These are phyloP conservation scores for Serripes groenlandicus DNA, from an alignment of 2,888 invertebrate species.

Conservation along the genomic window DNA sequence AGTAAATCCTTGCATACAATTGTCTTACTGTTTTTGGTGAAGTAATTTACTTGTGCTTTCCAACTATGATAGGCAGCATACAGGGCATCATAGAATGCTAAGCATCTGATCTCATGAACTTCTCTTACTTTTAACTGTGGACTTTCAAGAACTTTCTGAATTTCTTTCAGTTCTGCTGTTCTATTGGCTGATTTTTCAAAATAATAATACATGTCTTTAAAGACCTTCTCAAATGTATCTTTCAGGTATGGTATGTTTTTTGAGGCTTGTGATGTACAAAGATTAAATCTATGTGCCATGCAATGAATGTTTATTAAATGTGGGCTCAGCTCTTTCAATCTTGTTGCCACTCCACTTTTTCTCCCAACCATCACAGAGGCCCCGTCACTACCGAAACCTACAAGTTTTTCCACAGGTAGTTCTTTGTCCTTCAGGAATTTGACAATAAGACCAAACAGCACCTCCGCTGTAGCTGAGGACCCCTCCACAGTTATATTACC, in stretches of 20 bases:
- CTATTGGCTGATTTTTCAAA: constrained; percentile 23
- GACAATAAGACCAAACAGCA: constrained; percentile 8
- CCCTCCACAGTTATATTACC: constrained; percentile 26
- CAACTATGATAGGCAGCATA: constrained; percentile 25
- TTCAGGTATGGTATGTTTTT: constrained; percentile 21
- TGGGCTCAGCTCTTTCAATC: constrained; percentile 17
- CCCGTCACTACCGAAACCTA: constrained; percentile 25
- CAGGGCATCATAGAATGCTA: constrained; percentile 31
- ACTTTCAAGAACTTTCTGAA: constrained; percentile 24
- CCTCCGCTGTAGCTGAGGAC: constrained; percentile 20
- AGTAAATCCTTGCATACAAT: background rate
- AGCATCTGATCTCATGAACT: constrained; percentile 27
- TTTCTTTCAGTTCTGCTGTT: constrained; percentile 20
- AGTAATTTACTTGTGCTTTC: constrained; percentile 13
- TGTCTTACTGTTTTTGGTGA: constrained; percentile 1
- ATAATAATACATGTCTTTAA: too few species aligned
- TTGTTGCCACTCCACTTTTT: constrained; percentile 17
- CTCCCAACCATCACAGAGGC: constrained; percentile 28
- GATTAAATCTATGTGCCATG: constrained; percentile 35
- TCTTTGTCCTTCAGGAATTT: constrained; percentile 1
- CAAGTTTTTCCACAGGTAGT: constrained; percentile 1
- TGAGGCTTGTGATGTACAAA: constrained; percentile 31
- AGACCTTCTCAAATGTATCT: constrained; percentile 25
- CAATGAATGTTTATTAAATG: constrained; percentile 27
- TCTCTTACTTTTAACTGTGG: constrained; percentile 29